phyloP scores from a whole-genome alignment of 2,797 vertebrate species.

The Spinus olivaceus region DNA sequence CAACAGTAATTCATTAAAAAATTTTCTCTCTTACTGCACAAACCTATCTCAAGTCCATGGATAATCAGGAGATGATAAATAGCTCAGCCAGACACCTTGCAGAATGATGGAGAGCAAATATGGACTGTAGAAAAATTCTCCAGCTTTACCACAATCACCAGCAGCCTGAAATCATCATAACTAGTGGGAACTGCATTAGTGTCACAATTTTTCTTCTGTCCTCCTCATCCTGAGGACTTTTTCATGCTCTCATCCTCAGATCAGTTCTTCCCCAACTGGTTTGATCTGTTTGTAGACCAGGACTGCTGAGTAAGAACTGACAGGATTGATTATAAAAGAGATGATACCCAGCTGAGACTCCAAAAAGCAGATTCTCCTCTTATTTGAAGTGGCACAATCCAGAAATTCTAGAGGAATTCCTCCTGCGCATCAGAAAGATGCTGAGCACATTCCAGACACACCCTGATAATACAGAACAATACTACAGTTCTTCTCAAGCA shows the following conservation, averaged over 20 bases:
- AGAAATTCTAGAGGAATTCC: not conserved
- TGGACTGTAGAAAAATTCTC: not conserved
- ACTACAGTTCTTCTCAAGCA: not conserved
- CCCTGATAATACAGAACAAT: not conserved
- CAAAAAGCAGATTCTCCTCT: not conserved
- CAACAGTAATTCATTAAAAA: not conserved
- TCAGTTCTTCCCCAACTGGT: not conserved
- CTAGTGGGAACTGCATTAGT: not conserved
- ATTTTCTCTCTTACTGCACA: not conserved
- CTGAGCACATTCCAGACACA: not conserved
- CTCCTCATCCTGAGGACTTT: not conserved
- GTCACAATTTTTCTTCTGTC: not conserved
- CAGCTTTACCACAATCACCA: not conserved
- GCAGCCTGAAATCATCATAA: not conserved
- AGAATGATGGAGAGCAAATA: not conserved
- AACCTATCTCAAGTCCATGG: not conserved
- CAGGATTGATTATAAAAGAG: not conserved
- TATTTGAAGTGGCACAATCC: not conserved
- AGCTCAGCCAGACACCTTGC: not conserved
- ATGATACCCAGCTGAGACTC: not conserved
- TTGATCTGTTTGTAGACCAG: not conserved
- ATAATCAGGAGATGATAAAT: not conserved
- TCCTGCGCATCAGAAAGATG: not conserved
- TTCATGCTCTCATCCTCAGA: not conserved
- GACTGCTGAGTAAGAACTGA: not conserved